These are phyloP conservation scores for Zosterops japonicus DNA, from an alignment of 2,113 vertebrate species.

Conservation along the genomic window DNA sequence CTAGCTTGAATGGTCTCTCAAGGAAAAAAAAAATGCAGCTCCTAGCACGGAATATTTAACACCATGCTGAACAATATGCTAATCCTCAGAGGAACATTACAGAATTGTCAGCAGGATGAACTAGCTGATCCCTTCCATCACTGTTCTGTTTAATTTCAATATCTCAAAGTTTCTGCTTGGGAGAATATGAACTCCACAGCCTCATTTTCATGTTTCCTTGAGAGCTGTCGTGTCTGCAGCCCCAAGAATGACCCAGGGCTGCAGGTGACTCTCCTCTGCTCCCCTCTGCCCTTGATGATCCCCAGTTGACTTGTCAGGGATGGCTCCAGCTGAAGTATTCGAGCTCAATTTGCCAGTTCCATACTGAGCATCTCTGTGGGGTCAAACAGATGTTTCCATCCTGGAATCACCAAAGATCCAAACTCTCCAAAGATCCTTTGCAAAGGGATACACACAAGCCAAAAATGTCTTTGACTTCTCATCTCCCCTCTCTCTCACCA, in stretches of 20 bases:
- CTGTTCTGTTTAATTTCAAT: neutral
- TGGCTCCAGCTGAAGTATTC: neutral
- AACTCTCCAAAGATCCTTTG: neutral
- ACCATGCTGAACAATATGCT: slow-evolving; percentile 57
- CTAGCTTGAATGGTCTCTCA: slow-evolving; percentile 7
- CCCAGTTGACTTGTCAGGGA: neutral
- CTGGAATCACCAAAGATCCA: neutral
- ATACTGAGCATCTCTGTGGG: neutral
- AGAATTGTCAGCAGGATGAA: slow-evolving; percentile 56
- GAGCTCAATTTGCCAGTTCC: neutral
- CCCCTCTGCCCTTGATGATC: neutral
- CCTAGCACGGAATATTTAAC: slow-evolving; percentile 39
- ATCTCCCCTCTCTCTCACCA: neutral
- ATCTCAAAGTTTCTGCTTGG: neutral
- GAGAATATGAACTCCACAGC: neutral
- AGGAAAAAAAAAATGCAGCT: neutral
- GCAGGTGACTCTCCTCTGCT: neutral
- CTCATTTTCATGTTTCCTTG: neutral
- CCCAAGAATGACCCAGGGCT: neutral
- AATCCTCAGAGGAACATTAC: slow-evolving; percentile 38
- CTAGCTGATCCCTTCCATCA: slow-evolving; percentile 32
- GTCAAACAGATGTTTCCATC: neutral
- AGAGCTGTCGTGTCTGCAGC: neutral
- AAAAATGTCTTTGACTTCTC: neutral
- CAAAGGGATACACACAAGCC: neutral